phyloP scores from a whole-genome alignment of 2,888 invertebrate species.

The Drosophila cognata region DNA sequence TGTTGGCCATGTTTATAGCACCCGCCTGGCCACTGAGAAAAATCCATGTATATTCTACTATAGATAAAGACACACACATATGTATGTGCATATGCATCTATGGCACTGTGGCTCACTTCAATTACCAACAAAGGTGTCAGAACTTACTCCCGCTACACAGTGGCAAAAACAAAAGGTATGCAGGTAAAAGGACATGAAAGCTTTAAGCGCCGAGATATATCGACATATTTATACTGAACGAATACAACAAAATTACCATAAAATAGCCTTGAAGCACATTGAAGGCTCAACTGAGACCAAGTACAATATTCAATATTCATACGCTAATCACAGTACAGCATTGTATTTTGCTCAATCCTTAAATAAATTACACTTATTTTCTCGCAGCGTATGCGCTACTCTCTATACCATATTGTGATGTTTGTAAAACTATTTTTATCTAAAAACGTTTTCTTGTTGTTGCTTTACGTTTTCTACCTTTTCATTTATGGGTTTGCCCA shows the following conservation, averaged over 20 bases:
- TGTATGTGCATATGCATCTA: slow-evolving; percentile 12
- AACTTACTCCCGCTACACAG: slow-evolving; percentile 11
- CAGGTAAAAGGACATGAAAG: not conserved
- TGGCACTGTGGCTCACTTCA: slow-evolving; percentile 55
- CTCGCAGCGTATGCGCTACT: slow-evolving; percentile 24
- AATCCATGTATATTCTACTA: slow-evolving; percentile 28
- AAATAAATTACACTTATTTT: not conserved
- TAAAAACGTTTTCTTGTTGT: slow-evolving; percentile 60
- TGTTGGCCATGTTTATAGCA: slow-evolving; percentile 67
- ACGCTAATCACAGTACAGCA: not conserved
- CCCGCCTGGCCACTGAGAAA: slow-evolving; percentile 55
- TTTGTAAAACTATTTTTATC: slow-evolving; percentile 78
- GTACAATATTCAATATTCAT: not conserved
- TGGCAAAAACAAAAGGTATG: not conserved
- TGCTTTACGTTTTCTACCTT: slow-evolving; percentile 31
- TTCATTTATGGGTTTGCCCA: slow-evolving; percentile 48
- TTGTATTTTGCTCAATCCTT: not conserved
- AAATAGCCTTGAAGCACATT: not conserved
- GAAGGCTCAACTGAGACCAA: not conserved
- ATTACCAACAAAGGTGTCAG: slow-evolving; percentile 59
- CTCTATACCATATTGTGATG: slow-evolving; percentile 45
- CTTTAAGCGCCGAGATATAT: not conserved
- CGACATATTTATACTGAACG: not conserved
- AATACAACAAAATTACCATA: not conserved
- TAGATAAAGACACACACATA: slow-evolving; percentile 37